Percentiles rank a stretch among this genome's conserved stretches.
phyloP scores from a whole-genome alignment of 2,797 vertebrate genomes.

The Platalea minor region DNA sequence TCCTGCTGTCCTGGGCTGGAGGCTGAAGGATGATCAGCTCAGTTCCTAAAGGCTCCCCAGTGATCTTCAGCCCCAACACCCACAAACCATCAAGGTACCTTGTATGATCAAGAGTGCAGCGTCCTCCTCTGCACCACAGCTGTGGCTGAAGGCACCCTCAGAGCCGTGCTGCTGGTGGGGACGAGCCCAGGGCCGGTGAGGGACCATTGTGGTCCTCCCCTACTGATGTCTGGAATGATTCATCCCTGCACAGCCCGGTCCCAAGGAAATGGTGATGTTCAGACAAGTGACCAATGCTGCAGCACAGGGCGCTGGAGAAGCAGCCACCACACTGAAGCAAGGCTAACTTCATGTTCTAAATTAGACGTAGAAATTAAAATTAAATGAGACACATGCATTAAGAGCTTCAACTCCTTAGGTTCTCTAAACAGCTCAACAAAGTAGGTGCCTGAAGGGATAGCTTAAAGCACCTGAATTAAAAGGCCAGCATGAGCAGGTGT shows the following conservation, averaged over 20 bases:
- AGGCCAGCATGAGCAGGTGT: background rate
- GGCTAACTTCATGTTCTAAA: background rate
- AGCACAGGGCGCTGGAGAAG: background rate
- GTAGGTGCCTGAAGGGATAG: background rate
- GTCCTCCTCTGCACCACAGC: background rate
- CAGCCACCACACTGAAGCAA: background rate
- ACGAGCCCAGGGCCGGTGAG: background rate
- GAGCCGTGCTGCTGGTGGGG: background rate
- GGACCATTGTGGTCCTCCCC: background rate
- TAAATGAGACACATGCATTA: background rate
- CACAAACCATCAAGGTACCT: background rate
- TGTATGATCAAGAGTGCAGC: fast-evolving
- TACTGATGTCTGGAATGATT: fast-evolving
- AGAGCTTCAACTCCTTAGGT: background rate
- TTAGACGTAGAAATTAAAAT: background rate
- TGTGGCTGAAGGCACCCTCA: fast-evolving
- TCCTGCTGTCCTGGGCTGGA: background rate
- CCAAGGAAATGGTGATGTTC: background rate
- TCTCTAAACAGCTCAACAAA: background rate
- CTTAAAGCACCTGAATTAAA: background rate
- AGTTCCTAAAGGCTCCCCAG: background rate
- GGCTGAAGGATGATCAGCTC: background rate
- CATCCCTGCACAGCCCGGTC: background rate
- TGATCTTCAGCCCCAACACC: background rate
- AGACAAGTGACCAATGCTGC: background rate